Evolutionary conservation across 2,113 vertebrate genomes (phyloP).

Genomic region (Erinaceus europaeus): DNA sequence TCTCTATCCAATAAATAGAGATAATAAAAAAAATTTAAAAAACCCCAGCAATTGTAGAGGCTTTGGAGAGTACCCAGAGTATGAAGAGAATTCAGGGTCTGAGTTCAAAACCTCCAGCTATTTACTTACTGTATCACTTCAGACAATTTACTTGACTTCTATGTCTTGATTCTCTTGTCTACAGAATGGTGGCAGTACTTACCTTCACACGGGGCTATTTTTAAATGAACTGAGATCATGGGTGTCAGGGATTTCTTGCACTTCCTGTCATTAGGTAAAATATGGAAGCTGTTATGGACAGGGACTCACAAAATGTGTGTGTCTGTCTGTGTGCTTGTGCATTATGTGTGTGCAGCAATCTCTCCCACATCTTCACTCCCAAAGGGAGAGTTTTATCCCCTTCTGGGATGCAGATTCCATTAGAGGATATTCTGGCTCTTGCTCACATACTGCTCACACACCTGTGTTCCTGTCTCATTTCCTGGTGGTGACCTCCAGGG

Average conservation of each 20-base stretch:
- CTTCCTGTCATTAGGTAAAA: not conserved
- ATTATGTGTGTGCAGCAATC: not conserved
- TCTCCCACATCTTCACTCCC: not conserved
- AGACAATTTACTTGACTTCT: not conserved
- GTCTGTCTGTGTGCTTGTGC: not conserved
- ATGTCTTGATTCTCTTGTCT: not conserved
- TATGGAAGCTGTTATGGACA: fast-evolving
- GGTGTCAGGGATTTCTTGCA: fast-evolving
- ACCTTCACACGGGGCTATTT: not conserved
- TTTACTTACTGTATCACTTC: not conserved
- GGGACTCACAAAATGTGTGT: not conserved
- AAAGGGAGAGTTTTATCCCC: not conserved
- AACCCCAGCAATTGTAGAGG: too few relatives aligned
- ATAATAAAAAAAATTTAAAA: too few relatives aligned
- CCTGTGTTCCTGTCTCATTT: not conserved
- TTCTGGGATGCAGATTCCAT: not conserved
- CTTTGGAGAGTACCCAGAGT: not conserved
- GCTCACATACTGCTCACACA: not conserved
- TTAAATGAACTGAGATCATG: not conserved
- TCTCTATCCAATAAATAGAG: too few relatives aligned
- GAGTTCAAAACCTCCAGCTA: not conserved
- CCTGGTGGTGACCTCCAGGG: not conserved
- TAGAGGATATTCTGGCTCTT: not conserved
- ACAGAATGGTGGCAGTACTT: not conserved
- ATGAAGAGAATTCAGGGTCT: not conserved